A percentile compares a stretch with the other conserved stretches of the same genome.
Evolutionary conservation across 2,888 invertebrate species (phyloP).

Genomic region (Hermaeophaga mercurialis): DNA sequence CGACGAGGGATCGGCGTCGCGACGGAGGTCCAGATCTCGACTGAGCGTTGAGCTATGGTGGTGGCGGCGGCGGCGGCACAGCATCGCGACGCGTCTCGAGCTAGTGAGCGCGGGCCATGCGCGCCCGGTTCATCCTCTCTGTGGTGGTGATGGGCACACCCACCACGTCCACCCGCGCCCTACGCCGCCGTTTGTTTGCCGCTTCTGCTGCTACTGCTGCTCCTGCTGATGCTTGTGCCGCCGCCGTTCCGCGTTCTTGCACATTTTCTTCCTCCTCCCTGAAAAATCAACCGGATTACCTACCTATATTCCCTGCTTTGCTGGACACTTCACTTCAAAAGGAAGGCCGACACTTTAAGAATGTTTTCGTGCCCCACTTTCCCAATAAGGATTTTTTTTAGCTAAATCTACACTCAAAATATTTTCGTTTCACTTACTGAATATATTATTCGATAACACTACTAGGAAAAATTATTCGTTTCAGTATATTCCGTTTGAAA

Average conservation of each 20-base stretch:
- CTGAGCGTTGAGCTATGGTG: slow-evolving; percentile 59
- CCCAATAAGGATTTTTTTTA: background rate
- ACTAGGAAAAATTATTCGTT: no score
- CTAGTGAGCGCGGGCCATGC: slow-evolving; percentile 52
- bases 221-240: slow-evolving; percentile 17
- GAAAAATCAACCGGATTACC: slow-evolving; percentile 53
- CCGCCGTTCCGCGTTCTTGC: slow-evolving; percentile 51
- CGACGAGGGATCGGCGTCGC: slow-evolving; percentile 55
- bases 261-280: slow-evolving; percentile 51
- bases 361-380: slow-evolving; percentile 5
- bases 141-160: slow-evolving; percentile 47
- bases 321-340: slow-evolving; percentile 30
- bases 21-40: slow-evolving; percentile 64
- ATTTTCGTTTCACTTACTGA: no score
- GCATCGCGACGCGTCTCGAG: slow-evolving; percentile 51
- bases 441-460: no score
- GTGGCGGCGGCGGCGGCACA: slow-evolving; percentile 56
- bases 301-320: slow-evolving; percentile 49
- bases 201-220: slow-evolving; percentile 10
- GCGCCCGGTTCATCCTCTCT: slow-evolving; percentile 49
- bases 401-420: no score
- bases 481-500: no score
- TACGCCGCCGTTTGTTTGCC: slow-evolving; percentile 22
- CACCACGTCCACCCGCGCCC: slow-evolving; percentile 44
- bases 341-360: background rate